Evolutionary conservation across 1,140 invertebrate species (phyloP), one percentile per base, ranked within the genome.

Genomic region (Ceratina japonica): DNA sequence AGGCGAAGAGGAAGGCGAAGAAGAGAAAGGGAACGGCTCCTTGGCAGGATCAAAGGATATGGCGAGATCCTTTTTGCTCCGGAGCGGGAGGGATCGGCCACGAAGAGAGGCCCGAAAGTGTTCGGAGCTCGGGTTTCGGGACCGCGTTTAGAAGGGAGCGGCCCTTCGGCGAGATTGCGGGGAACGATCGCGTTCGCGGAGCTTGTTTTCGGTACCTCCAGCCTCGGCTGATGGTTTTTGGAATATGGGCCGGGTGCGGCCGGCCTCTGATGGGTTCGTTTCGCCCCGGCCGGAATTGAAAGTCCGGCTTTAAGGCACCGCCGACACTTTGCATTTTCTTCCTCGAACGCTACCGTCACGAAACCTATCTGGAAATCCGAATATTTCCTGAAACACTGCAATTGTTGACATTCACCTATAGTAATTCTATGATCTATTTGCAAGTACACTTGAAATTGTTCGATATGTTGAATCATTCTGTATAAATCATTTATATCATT

Each of bases 11-110:
- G 22, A 31, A 31, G 54, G 58, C 12, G 74, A 84, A 75, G 81
- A 84, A 81, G 79, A 63, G 81, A 79, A 83, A 81, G 64, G 37
- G 82, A 85, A 87, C 78, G 84, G 79, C 84, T 89, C 86, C 81
- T 82, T 80, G 80, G 81, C 79, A 89, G 88, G 87, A 89, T 88
- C 88, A 88, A 89, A 89, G 88, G 81, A 89, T 88, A 87, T 82
- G 81, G 77, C 77, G 54, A 72, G 83, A 78, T 82, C 83, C 83
- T 86, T 86, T 86, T 86, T 86, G 83, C 85, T 86, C 64, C 80
- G 78, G 62, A 70, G 63, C 64, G 76, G 78, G 62, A 70, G 63
- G 83, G 80, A 83, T 84, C 62, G 69, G 65, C 49, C 54, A 72
- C 66, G 70, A 56, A 68, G 82, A 84, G 68, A 59, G 58, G 82